Percentiles rank a stretch among this genome's conserved stretches.
These are phyloP conservation scores for Diplodus sargus DNA, from an alignment of 2,797 vertebrate species.

Conservation along the genomic window DNA sequence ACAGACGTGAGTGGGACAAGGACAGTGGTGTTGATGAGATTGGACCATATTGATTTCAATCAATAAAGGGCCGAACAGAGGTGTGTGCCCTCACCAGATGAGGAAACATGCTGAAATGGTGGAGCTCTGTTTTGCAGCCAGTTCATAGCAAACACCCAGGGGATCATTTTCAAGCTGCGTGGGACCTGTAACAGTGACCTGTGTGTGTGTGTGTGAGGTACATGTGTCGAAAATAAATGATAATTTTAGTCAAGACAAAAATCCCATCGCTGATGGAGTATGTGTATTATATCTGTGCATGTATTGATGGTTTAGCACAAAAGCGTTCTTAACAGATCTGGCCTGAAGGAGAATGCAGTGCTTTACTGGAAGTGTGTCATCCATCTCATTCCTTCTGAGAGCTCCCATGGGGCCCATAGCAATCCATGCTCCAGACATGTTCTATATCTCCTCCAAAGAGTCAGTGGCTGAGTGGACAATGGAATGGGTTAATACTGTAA, in stretches of 20 bases:
- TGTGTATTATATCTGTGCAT: conserved; percentile 56
- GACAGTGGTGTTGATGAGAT: conserved; percentile 76
- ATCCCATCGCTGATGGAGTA: conserved; percentile 35
- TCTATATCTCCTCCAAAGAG: conserved; percentile 52
- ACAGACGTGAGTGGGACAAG: conserved; percentile 61
- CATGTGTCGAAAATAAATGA: conserved; percentile 30
- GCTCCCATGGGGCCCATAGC: conserved; percentile 64
- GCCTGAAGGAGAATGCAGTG: conserved; percentile 52
- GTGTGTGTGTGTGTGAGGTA: not conserved
- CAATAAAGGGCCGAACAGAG: conserved; percentile 65
- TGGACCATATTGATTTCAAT: conserved; percentile 81
- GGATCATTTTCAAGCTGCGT: conserved; percentile 56
- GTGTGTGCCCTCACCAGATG: conserved; percentile 55
- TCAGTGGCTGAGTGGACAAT: conserved; percentile 52
- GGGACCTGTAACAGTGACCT: conserved; percentile 49
- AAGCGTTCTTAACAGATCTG: conserved; percentile 62
- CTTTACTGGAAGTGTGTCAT: conserved; percentile 73
- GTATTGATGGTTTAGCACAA: conserved; percentile 65
- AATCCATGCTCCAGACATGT: conserved; percentile 63
- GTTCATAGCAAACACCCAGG: conserved; percentile 64
- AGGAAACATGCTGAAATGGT: conserved; percentile 70
- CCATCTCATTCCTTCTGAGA: conserved; percentile 71
- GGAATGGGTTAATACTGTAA: conserved; percentile 62
- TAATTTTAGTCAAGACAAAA: conserved; percentile 44
- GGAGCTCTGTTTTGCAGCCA: conserved; percentile 47